A percentile compares a stretch with the other conserved stretches of the same genome.
Conservation (phyloP, 2,888 invertebrate species). For the Sepioteuthis lessoniana region DNA sequence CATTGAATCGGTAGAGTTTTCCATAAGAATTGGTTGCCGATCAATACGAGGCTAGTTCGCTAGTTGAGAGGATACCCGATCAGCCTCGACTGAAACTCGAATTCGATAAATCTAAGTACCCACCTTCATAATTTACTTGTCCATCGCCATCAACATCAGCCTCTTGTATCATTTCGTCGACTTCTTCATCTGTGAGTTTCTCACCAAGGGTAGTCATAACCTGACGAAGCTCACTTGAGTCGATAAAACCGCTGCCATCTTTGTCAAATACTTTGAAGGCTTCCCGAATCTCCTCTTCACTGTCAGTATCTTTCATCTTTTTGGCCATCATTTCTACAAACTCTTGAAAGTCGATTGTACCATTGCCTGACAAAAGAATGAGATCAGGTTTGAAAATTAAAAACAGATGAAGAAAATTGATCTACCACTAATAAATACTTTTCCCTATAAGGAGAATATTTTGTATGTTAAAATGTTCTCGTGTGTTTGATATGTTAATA, state of each 20-base stretch:
- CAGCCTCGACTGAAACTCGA: too few relatives aligned
- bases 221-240: slow-evolving; percentile 39
- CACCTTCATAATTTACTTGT: slow-evolving; percentile 43
- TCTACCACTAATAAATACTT: too few relatives aligned
- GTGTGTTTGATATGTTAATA: too few relatives aligned
- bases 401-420: too few relatives aligned
- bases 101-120: not conserved
- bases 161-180: slow-evolving; percentile 43
- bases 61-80: too few relatives aligned
- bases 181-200: slow-evolving; percentile 45
- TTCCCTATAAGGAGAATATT: too few relatives aligned
- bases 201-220: slow-evolving; percentile 40
- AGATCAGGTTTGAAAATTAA: not conserved
- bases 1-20: too few relatives aligned
- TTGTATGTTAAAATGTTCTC: too few relatives aligned
- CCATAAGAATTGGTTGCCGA: too few relatives aligned
- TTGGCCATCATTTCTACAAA: slow-evolving; percentile 42
- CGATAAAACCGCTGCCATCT: slow-evolving; percentile 36
- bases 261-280: slow-evolving; percentile 44
- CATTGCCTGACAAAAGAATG: not conserved
- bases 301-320: slow-evolving; percentile 42
- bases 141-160: slow-evolving; percentile 38
- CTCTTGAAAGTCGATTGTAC: slow-evolving; percentile 41
- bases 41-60: too few relatives aligned
- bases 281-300: slow-evolving; percentile 41